Conservation (phyloP, 2,113 vertebrate genomes). For the Xerus inauris region DNA sequence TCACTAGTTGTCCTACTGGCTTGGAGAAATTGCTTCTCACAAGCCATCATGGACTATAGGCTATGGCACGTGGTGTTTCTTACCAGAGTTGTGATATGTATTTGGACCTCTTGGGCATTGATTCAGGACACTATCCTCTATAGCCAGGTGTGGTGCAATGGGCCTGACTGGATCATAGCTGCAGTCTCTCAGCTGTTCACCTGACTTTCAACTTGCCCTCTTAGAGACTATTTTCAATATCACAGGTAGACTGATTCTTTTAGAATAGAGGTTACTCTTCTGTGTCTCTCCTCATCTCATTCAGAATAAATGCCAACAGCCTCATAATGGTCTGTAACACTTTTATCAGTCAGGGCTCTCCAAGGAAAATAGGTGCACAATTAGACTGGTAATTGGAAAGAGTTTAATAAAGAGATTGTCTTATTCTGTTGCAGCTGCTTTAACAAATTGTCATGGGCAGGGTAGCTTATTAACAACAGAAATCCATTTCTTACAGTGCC, state of each 20-base stretch:
- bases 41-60: neutral
- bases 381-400: neutral
- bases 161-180: neutral
- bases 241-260: neutral
- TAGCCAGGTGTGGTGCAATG: neutral
- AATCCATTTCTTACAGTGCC: neutral
- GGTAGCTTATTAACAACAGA: neutral
- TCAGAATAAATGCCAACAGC: neutral
- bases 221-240: neutral
- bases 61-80: neutral
- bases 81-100: neutral
- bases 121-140: neutral
- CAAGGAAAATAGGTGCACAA: neutral
- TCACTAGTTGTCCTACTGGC: neutral
- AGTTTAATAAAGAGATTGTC: neutral
- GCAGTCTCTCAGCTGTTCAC: neutral
- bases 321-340: neutral
- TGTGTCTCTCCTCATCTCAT: neutral
- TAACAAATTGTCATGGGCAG: neutral
- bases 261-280: neutral
- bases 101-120: neutral
- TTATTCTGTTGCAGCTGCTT: too few species aligned
- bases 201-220: neutral
- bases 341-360: neutral
- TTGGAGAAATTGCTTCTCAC: neutral